A percentile compares a stretch with the other conserved stretches of the same genome.
Evolutionary conservation across 2,888 invertebrate species (phyloP).

Genomic region (Agrochola macilenta): DNA sequence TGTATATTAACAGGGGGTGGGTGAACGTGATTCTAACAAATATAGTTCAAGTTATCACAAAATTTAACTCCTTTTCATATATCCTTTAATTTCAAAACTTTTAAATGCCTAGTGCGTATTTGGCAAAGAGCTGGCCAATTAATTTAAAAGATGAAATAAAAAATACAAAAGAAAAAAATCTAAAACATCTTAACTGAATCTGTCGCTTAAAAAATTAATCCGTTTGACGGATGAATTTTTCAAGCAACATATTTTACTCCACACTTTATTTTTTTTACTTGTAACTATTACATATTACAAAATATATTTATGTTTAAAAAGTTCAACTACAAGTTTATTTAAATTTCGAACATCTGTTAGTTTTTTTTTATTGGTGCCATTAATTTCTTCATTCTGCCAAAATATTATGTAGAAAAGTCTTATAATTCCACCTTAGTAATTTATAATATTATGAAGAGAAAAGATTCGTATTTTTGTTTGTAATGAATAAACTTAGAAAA

Average conservation of each 20-base stretch:
- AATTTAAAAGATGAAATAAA: neutral
- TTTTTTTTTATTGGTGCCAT: conserved; percentile 16
- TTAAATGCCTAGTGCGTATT: neutral
- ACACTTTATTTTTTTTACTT: neutral
- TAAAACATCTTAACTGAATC: neutral
- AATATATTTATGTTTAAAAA: neutral
- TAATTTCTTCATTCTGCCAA: conserved; percentile 30
- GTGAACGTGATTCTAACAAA: neutral
- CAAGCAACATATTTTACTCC: neutral
- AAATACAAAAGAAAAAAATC: neutral
- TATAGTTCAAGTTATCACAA: neutral
- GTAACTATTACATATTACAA: neutral
- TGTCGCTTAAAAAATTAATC: neutral
- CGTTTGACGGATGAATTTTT: neutral
- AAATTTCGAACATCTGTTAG: conserved; percentile 16
- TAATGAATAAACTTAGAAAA: too few relatives aligned
- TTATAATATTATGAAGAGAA: too few relatives aligned
- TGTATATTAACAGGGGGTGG: neutral
- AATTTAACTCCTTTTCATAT: neutral
- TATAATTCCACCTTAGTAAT: neutral
- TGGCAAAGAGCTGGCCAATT: neutral
- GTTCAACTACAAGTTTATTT: conserved; percentile 5
- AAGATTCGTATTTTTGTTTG: too few relatives aligned
- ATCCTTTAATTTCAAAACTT: neutral
- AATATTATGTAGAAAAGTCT: conserved; percentile 17